These are phyloP conservation scores for Serrognathus titanus DNA, from an alignment of 2,888 invertebrate species.

Conservation along the genomic window DNA sequence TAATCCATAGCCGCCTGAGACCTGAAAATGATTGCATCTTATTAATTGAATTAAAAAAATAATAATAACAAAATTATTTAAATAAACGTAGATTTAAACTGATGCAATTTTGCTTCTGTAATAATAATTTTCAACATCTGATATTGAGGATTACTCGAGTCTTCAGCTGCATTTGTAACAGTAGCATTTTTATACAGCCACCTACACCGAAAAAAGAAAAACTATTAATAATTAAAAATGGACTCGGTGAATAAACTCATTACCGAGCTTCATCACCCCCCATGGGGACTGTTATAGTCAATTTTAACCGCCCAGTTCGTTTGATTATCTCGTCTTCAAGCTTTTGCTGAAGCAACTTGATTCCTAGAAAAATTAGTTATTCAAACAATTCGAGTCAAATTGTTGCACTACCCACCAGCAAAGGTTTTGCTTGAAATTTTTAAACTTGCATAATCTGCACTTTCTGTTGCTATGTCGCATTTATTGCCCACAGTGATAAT, in stretches of 20 bases:
- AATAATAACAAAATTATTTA: too few relatives aligned
- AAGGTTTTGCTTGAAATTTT: constrained; percentile 43
- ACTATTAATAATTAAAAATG: constrained; percentile 13
- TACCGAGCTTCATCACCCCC: constrained; percentile 55
- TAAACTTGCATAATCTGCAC: constrained; percentile 28
- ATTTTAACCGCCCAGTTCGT: constrained; percentile 52
- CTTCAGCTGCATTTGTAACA: constrained; percentile 52
- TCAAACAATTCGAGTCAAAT: background rate
- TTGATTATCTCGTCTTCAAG: constrained; percentile 54
- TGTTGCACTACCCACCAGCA: constrained; percentile 20
- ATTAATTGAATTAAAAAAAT: too few relatives aligned
- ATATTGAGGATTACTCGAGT: constrained; percentile 53
- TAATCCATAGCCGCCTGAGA: too few relatives aligned
- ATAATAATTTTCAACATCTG: constrained; percentile 58
- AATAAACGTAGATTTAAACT: constrained; percentile 47
- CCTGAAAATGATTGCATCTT: too few relatives aligned
- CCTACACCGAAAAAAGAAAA: constrained; percentile 31
- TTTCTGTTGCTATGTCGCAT: constrained; percentile 53
- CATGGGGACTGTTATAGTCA: constrained; percentile 56
- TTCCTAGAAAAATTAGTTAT: constrained; percentile 38
- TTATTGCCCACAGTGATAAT: constrained; percentile 75
- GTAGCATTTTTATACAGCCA: constrained; percentile 67
- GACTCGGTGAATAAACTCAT: background rate
- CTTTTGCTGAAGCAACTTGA: constrained; percentile 39
- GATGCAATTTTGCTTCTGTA: constrained; percentile 53